phyloP scores from a whole-genome alignment of 1,140 invertebrate genomes.

The Spodoptera litura region DNA sequence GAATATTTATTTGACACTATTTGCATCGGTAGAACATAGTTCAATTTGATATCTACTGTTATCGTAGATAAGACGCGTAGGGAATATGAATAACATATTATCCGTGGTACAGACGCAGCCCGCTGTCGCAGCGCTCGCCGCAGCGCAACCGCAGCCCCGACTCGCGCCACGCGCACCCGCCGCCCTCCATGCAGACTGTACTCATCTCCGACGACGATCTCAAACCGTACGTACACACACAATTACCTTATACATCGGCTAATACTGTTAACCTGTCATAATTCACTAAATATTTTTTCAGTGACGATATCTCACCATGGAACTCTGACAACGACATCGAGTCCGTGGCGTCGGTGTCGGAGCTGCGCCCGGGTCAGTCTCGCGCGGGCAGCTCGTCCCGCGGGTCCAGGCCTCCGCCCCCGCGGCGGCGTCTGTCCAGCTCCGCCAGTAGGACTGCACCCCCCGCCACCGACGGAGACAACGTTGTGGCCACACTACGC shows the following conservation, averaged over 20 bases:
- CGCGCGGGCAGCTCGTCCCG: constrained; percentile 55
- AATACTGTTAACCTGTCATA: background rate
- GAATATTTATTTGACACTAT: background rate
- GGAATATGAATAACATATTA: no score
- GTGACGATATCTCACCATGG: constrained; percentile 74
- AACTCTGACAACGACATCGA: constrained; percentile 69
- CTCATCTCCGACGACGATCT: constrained; percentile 77
- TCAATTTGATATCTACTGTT: background rate
- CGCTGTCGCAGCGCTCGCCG: constrained; percentile 54
- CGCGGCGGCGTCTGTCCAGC: constrained; percentile 45
- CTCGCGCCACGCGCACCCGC: background rate
- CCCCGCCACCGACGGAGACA: constrained; percentile 73
- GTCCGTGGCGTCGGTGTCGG: constrained; percentile 65
- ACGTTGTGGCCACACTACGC: constrained; percentile 90
- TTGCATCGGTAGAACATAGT: background rate
- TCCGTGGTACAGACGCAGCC: constrained; percentile 45
- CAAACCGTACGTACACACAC: constrained; percentile 60
- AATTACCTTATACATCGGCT: background rate
- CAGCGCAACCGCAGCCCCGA: constrained; percentile 63
- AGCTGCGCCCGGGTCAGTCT: constrained; percentile 44
- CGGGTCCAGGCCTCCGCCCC: background rate
- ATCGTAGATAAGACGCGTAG: background rate
- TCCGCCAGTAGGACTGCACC: no score
- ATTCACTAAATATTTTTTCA: constrained; percentile 16
- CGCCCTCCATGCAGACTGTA: constrained; percentile 66